Percentiles rank a stretch among this genome's conserved stretches.
Conservation (phyloP, 1,140 invertebrate genomes). For the Muscidifurax raptorellus region DNA sequence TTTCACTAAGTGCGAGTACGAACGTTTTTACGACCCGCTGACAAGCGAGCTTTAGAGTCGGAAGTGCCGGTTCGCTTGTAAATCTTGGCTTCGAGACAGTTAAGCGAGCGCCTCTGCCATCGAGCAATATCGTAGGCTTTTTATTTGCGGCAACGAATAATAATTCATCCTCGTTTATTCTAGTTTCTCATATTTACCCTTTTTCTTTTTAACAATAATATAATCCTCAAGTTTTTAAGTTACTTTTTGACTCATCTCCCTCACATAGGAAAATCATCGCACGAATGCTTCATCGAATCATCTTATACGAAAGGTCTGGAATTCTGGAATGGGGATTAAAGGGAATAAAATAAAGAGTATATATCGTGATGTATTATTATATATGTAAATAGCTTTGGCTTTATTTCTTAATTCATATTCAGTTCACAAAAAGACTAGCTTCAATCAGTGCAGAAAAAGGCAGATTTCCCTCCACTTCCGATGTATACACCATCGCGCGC, state of each 20-base stretch:
- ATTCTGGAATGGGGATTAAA: too few relatives aligned
- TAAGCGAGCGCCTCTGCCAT: background rate
- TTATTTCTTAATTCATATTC: background rate
- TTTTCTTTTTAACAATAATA: too few relatives aligned
- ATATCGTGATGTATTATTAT: background rate
- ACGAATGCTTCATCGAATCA: too few relatives aligned
- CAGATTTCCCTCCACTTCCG: background rate
- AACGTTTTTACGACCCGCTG: slow-evolving; percentile 65
- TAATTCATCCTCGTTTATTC: background rate
- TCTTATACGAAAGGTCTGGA: too few relatives aligned
- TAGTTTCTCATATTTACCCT: background rate
- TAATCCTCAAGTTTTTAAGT: too few relatives aligned
- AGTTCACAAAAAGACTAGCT: background rate
- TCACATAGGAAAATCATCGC: too few relatives aligned
- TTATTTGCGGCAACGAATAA: background rate
- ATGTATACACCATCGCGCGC: background rate
- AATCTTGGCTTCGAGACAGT: slow-evolving; percentile 50
- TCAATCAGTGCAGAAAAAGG: background rate
- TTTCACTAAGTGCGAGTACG: slow-evolving; percentile 1
- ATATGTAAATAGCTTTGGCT: background rate
- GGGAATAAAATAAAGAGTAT: background rate
- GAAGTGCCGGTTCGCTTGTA: slow-evolving; percentile 61
- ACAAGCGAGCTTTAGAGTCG: slow-evolving; percentile 62
- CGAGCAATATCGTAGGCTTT: background rate
- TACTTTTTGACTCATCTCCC: too few relatives aligned